These are phyloP conservation scores for Patella ulyssiponensis DNA, from an alignment of 2,888 invertebrate genomes.

Conservation along the genomic window DNA sequence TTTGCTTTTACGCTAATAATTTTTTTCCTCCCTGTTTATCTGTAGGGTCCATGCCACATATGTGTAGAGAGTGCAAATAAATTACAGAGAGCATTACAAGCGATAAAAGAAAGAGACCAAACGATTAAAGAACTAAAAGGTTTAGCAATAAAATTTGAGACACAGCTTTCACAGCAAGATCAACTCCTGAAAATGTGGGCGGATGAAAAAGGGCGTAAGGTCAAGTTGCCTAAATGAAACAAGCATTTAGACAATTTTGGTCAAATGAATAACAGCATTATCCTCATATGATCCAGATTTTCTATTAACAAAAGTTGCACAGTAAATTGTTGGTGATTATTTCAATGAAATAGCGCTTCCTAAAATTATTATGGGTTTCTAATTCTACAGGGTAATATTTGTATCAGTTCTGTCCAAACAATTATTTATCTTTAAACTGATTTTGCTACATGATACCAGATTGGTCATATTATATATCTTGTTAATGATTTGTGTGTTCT, in stretches of 20 bases:
- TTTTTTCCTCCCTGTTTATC: constrained; percentile 21
- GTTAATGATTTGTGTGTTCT: too few species aligned
- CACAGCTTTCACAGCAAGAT: constrained; percentile 61
- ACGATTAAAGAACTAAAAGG: constrained; percentile 57
- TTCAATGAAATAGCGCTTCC: background rate
- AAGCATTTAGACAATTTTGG: background rate
- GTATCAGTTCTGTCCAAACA: too few species aligned
- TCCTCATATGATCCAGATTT: background rate
- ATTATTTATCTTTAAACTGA: too few species aligned
- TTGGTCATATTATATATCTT: too few species aligned
- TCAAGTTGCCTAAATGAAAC: constrained; percentile 26
- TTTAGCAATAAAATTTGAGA: constrained; percentile 57
- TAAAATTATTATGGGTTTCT: too few species aligned
- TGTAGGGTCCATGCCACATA: constrained; percentile 56
- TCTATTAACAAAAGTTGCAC: background rate
- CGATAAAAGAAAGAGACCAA: constrained; percentile 56
- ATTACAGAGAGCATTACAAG: constrained; percentile 47
- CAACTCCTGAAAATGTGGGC: constrained; percentile 57
- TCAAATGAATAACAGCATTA: too few species aligned
- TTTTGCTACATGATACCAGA: too few species aligned
- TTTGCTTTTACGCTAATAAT: background rate
- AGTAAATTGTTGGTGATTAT: constrained; percentile 12
- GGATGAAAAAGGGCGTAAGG: constrained; percentile 55
- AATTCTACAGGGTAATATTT: too few species aligned
- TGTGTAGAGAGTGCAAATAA: constrained; percentile 54